These are phyloP conservation scores for Microctenopoma steveboyesi DNA, from an alignment of 2,797 vertebrate genomes.

Conservation along the genomic window DNA sequence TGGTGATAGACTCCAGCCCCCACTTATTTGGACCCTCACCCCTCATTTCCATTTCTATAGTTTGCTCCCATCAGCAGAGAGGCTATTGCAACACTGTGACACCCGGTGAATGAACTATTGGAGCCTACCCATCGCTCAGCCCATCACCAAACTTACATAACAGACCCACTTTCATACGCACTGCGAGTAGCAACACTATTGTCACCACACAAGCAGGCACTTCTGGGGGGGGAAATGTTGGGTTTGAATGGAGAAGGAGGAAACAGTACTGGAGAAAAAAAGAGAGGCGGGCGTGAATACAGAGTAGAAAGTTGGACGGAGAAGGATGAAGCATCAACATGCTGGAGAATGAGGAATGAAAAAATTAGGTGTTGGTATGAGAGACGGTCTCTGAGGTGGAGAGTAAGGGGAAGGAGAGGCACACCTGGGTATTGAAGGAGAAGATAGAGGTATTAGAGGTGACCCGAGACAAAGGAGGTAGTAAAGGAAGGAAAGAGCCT, in stretches of 20 bases:
- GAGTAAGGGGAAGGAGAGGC: constrained; percentile 8
- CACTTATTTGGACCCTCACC: constrained; percentile 57
- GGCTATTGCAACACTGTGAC: constrained; percentile 55
- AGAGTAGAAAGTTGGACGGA: constrained; percentile 20
- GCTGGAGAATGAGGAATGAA: constrained; percentile 4
- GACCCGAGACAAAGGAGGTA: not conserved
- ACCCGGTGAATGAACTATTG: constrained; percentile 69
- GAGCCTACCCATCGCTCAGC: constrained; percentile 54
- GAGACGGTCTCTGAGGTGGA: constrained; percentile 19
- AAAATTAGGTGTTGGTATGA: constrained; percentile 17
- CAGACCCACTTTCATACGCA: constrained; percentile 66
- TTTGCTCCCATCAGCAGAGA: constrained; percentile 63
- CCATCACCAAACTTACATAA: constrained; percentile 71
- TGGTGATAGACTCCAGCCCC: constrained; percentile 24
- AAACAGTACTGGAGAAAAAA: constrained; percentile 23
- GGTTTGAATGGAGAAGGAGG: constrained; percentile 28
- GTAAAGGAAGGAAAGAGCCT: not conserved
- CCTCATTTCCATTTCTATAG: constrained; percentile 79
- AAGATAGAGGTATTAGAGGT: not conserved
- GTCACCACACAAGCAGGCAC: constrained; percentile 46
- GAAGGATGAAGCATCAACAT: constrained; percentile 21
- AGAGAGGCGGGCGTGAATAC: constrained; percentile 32
- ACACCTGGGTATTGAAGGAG: constrained; percentile 4
- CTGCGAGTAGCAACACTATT: constrained; percentile 55
- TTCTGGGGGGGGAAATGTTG: constrained; percentile 36